Conservation (phyloP, 2,113 vertebrate genomes). For the Formicarius rufipectus region DNA sequence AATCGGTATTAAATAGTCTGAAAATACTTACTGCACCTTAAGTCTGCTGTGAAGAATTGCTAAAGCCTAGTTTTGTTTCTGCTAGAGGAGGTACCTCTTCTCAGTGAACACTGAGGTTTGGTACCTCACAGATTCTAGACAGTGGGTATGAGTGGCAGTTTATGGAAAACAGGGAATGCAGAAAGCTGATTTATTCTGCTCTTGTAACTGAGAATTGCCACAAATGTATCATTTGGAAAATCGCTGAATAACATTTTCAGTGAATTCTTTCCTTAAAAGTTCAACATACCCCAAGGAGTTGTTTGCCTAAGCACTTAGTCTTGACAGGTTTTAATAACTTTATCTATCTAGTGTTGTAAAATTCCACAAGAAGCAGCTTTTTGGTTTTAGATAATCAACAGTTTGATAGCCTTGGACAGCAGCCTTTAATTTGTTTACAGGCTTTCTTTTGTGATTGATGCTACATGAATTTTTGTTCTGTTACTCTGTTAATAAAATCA, state of each 20-base stretch:
- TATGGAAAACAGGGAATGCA: neutral
- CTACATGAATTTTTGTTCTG: neutral
- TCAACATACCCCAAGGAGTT: neutral
- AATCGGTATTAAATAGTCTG: neutral
- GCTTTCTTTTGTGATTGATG: neutral
- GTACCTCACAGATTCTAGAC: neutral
- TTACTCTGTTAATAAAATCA: neutral
- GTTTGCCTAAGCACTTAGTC: neutral
- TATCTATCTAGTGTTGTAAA: neutral
- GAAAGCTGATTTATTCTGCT: neutral
- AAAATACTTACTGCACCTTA: neutral
- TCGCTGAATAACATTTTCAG: neutral
- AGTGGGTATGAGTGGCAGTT: neutral
- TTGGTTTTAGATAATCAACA: neutral
- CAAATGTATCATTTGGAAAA: neutral
- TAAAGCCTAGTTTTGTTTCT: neutral
- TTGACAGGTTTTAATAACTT: neutral
- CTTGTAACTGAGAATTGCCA: neutral
- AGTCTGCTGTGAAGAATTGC: neutral
- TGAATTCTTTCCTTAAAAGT: neutral
- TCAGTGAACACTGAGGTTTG: accelerated
- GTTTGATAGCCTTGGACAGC: neutral
- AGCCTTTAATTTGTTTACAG: neutral
- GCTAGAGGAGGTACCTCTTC: neutral
- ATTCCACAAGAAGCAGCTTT: neutral